Evolutionary conservation across 2,113 vertebrate genomes (phyloP), one percentile per base, ranked within the genome.

Genomic region (Columba livia): DNA sequence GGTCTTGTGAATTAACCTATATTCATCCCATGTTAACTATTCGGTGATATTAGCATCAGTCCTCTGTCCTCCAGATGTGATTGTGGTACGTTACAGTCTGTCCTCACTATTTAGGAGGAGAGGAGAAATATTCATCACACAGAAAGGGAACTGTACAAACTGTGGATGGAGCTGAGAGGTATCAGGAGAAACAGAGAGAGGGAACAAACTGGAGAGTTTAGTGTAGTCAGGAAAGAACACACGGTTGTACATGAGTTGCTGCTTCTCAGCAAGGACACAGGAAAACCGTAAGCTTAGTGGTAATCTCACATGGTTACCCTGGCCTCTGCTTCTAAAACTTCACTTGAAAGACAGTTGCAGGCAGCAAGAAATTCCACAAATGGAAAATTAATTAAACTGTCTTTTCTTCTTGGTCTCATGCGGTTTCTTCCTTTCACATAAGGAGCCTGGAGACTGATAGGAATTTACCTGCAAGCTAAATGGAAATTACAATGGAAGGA

Each of bases 311-410:
- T 89, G 66, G 69, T 69, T 79, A 50, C 40, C 29, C 61, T 72
- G 88, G 64, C 84, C 50, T 89, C 88, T 93, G 60, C 66, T 95
- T 87, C 62, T 88, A 60, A 88, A 96, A 67, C 71, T 74, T 66
- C 57, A 72, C 79, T 89, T 81, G 88, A 95, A 92, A 89, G 77
- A 67, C 32, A 92, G 61, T 85, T 88, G 77, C 61, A 87, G 54
- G 51, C 72, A 90, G 75, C 26, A 77, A 95, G 70, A 94, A 85
- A 85, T 95, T 94, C 90, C 77, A 60, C 75, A 95, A 95, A 78
- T 90, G 88, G 88, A 97, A 97, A 96, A 87, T 83, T 88, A 95
- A 96, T 97, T 91, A 92, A 91, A 81, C 34, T 85, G 94, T 88
- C 88, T 75, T 95, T 89, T 85, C 47, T 95, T 89, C 79, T 89